A percentile compares a stretch with the other conserved stretches of the same genome.
Conservation (phyloP, 2,888 invertebrate species). For the Lepidochitona cinerea region DNA sequence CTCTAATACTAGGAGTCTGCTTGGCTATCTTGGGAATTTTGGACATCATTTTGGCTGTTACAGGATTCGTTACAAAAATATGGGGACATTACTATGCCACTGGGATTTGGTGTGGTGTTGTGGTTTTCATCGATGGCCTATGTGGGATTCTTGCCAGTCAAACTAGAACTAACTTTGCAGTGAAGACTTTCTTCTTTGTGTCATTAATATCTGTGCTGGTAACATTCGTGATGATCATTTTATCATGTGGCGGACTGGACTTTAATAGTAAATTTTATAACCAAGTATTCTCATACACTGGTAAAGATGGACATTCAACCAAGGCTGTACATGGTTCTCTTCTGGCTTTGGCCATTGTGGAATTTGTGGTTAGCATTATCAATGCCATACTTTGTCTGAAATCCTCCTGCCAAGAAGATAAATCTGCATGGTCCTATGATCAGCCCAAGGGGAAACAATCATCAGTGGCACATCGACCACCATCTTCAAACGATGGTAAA, state of each 20-base stretch:
- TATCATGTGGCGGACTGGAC: slow-evolving; percentile 56
- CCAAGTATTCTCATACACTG: slow-evolving; percentile 13
- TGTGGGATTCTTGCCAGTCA: slow-evolving; percentile 48
- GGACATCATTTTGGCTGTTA: slow-evolving; percentile 50
- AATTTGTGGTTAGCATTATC: slow-evolving; percentile 43
- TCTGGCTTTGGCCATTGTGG: slow-evolving; percentile 45
- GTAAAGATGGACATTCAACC: slow-evolving; percentile 31
- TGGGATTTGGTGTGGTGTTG: slow-evolving; percentile 61
- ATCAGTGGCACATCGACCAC: no score
- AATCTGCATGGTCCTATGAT: background rate
- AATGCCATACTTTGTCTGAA: slow-evolving; percentile 49
- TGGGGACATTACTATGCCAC: slow-evolving; percentile 61
- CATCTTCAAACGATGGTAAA: background rate
- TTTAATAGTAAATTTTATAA: slow-evolving; percentile 51
- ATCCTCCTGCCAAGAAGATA: slow-evolving; percentile 9
- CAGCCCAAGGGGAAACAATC: background rate
- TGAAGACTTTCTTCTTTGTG: slow-evolving; percentile 47
- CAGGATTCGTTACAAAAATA: slow-evolving; percentile 49
- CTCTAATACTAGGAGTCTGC: slow-evolving; percentile 49
- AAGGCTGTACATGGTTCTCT: slow-evolving; percentile 48
- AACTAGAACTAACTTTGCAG: slow-evolving; percentile 39
- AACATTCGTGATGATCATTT: slow-evolving; percentile 49
- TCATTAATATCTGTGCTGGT: slow-evolving; percentile 43
- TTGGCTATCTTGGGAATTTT: slow-evolving; percentile 52
- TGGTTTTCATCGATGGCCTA: slow-evolving; percentile 47